Conservation (phyloP, 1,140 invertebrate genomes). For the Cherax quadricarinatus region DNA sequence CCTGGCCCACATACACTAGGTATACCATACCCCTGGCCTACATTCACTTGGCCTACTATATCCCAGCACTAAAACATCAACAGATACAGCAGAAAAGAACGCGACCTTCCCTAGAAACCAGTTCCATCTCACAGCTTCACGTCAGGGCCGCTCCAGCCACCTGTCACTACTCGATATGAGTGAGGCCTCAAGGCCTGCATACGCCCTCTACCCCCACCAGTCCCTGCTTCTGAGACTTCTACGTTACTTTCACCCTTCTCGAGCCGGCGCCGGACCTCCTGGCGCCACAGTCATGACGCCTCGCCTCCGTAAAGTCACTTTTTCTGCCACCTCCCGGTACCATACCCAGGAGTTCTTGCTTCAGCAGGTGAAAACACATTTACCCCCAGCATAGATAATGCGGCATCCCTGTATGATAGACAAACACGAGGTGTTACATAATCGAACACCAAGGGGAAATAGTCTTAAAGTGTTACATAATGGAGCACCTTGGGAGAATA, state of each 20-base stretch:
- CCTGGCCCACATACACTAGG: neutral
- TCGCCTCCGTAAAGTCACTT: neutral
- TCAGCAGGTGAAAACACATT: neutral
- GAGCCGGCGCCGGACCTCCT: conserved; percentile 6
- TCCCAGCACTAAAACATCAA: too few relatives aligned
- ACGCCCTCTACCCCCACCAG: neutral
- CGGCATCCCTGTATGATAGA: too few relatives aligned
- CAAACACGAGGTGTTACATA: too few relatives aligned
- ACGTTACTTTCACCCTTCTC: neutral
- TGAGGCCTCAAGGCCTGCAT: neutral
- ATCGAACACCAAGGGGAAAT: neutral
- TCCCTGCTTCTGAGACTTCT: neutral
- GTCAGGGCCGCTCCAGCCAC: neutral
- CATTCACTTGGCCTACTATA: too few relatives aligned
- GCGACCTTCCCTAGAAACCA: neutral
- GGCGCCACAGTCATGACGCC: conserved; percentile 4
- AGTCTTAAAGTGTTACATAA: neutral
- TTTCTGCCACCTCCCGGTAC: neutral
- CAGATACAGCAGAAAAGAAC: neutral
- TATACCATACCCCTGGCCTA: neutral
- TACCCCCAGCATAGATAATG: neutral
- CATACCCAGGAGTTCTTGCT: neutral
- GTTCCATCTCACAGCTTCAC: neutral
- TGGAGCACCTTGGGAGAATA: neutral
- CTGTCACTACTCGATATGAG: neutral